Conservation (phyloP, 2,113 vertebrate species). For the Mixornis gularis region DNA sequence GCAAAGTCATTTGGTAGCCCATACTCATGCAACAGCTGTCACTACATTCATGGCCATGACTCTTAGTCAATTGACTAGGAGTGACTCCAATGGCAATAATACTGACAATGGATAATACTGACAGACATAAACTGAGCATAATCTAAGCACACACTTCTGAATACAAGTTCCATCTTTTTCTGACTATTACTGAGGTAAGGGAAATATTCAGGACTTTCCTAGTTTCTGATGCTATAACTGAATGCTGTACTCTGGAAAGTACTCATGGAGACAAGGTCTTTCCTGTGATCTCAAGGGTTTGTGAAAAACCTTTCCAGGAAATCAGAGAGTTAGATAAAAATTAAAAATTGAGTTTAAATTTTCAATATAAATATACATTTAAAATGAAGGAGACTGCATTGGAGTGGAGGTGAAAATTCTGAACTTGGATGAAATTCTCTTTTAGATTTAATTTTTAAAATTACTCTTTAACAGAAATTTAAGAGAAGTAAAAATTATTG, state of each 20-base stretch:
- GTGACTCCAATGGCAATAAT: not conserved
- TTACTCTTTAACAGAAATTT: not conserved
- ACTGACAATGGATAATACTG: not conserved
- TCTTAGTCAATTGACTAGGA: not conserved
- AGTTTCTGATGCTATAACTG: not conserved
- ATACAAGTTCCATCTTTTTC: not conserved
- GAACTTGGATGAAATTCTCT: not conserved
- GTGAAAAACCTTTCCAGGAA: not conserved
- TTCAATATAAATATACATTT: not conserved
- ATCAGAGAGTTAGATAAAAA: not conserved
- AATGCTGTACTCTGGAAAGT: not conserved
- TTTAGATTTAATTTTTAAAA: not conserved
- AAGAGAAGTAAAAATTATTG: not conserved
- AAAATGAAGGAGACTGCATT: not conserved
- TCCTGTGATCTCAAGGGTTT: not conserved
- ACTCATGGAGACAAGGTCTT: not conserved
- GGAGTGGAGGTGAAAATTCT: not conserved
- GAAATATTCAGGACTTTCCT: not conserved
- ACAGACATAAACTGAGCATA: not conserved
- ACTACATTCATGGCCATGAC: not conserved
- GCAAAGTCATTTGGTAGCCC: not conserved
- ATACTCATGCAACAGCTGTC: not conserved
- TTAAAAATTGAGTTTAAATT: not conserved
- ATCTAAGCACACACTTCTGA: not conserved
- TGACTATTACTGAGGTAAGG: not conserved